A percentile compares a stretch with the other conserved stretches of the same genome.
Conservation (phyloP, 2,888 invertebrate genomes). For the Endomychus coccineus region DNA sequence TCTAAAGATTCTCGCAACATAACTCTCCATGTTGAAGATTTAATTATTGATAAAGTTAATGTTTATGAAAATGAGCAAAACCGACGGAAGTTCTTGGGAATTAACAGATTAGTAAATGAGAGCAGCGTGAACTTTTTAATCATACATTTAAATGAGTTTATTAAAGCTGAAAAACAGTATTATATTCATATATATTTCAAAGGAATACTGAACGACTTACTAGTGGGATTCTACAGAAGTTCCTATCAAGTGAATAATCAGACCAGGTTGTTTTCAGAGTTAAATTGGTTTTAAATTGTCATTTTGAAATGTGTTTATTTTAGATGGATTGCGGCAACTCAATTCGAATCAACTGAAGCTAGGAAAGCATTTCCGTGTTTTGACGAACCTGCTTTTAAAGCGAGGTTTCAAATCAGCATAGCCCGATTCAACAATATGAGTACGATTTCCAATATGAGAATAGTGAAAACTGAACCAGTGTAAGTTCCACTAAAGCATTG, state of each 20-base stretch:
- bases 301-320: conserved; percentile 21
- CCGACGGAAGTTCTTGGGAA: conserved; percentile 10
- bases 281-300: background rate
- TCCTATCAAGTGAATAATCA: conserved; percentile 63
- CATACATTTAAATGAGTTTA: conserved; percentile 51
- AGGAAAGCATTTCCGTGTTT: conserved; percentile 79
- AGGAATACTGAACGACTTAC: conserved; percentile 65
- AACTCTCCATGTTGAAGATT: conserved; percentile 66
- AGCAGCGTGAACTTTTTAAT: conserved; percentile 62
- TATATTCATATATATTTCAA: conserved; percentile 60
- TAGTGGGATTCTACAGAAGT: conserved; percentile 78
- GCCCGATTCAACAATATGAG: conserved; percentile 65
- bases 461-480: conserved; percentile 20
- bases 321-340: conserved; percentile 76
- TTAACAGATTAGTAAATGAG: conserved; percentile 44
- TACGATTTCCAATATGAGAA: conserved; percentile 74
- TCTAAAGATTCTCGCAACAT: conserved; percentile 57
- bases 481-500: conserved; percentile 21
- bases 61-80: conserved; percentile 18
- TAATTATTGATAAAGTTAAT: conserved; percentile 51
- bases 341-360: conserved; percentile 77
- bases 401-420: conserved; percentile 69
- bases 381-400: conserved; percentile 80
- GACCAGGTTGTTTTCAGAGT: conserved; percentile 51
- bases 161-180: conserved; percentile 58